These are phyloP conservation scores for Capromys pilorides DNA, from an alignment of 2,797 vertebrate species.

Conservation along the genomic window DNA sequence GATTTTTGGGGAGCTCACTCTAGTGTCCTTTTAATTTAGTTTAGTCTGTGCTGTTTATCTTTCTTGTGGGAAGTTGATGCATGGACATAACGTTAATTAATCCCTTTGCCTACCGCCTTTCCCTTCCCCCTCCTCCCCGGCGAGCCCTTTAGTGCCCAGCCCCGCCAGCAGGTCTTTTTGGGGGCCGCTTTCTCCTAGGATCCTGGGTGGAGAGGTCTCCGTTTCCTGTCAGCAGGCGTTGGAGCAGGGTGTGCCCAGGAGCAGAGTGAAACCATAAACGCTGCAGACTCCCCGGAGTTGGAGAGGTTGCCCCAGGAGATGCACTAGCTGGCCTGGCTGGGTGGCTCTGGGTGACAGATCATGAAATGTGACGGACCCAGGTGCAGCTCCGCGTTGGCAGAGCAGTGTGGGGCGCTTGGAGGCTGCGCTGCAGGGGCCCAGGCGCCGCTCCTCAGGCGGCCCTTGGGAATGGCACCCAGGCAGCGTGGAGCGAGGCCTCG, in stretches of 20 bases:
- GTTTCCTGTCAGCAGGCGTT: neutral
- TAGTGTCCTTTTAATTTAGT: no score
- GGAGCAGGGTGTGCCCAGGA: neutral
- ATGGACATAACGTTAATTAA: neutral
- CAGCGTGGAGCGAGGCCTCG: neutral
- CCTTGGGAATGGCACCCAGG: neutral
- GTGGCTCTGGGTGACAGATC: slow-evolving; percentile 48
- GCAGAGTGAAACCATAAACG: neutral
- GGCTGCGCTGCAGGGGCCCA: neutral
- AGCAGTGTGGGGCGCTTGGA: neutral
- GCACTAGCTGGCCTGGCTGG: neutral
- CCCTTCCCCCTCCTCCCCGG: rapidly evolving
- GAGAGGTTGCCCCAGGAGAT: neutral
- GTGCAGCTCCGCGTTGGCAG: neutral
- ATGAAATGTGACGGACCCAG: neutral
- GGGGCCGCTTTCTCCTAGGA: neutral
- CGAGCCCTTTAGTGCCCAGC: neutral
- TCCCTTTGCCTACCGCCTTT: neutral
- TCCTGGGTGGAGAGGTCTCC: neutral
- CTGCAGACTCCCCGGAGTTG: neutral
- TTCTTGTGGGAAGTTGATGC: neutral
- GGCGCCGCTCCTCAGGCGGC: neutral
- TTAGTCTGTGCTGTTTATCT: neutral
- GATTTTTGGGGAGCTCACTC: no score
- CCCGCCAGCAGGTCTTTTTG: neutral